These are phyloP conservation scores for Rhabdomys dilectus DNA, from an alignment of 2,113 vertebrate species.

Conservation along the genomic window DNA sequence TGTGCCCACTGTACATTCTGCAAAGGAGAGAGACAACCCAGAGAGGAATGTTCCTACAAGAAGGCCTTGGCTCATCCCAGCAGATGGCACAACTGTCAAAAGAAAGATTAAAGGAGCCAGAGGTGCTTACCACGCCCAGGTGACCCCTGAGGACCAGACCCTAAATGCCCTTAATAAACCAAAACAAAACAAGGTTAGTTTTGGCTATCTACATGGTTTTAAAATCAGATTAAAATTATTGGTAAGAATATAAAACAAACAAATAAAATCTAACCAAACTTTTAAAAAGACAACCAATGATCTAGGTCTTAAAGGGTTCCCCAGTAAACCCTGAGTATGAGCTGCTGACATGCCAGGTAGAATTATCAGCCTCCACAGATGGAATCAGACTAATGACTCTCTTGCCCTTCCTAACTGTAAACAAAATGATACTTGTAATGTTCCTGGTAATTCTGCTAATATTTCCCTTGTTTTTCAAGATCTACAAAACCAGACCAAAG, in stretches of 20 bases:
- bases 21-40: not conserved
- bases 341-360: not conserved
- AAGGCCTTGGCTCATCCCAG: not conserved
- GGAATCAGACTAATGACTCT: not conserved
- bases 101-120: not conserved
- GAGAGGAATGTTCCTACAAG: not conserved
- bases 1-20: not conserved
- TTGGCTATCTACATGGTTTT: not conserved
- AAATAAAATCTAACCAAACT: not conserved
- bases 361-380: not conserved
- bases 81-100: not conserved
- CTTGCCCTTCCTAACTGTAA: not conserved
- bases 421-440: not conserved
- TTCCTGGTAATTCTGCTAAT: not conserved
- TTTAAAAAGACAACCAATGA: not conserved
- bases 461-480: not conserved
- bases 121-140: not conserved
- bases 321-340: not conserved
- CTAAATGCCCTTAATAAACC: not conserved
- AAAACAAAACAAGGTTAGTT: not conserved
- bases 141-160: not conserved
- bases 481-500: not conserved
- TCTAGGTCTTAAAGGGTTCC: not conserved
- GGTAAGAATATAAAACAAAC: not conserved
- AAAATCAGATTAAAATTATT: not conserved